A percentile compares a stretch with the other conserved stretches of the same genome.
These are phyloP conservation scores for Lethrus apterus DNA, from an alignment of 1,140 invertebrate genomes.

Conservation along the genomic window DNA sequence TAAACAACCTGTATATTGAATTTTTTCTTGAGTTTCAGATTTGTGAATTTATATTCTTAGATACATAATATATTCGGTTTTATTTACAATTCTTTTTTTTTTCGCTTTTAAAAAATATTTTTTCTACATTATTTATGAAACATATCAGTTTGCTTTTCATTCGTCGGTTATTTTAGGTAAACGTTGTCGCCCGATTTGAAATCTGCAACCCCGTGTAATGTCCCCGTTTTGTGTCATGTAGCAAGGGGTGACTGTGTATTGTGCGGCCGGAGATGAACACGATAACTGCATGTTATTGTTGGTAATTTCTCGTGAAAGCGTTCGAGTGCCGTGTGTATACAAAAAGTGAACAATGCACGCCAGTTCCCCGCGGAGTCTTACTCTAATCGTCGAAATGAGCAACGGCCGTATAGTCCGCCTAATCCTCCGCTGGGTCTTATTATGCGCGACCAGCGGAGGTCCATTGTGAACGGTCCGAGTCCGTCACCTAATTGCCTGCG, in stretches of 20 bases:
- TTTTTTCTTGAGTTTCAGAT: too few relatives aligned
- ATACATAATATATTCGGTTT: too few relatives aligned
- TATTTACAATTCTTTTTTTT: too few relatives aligned
- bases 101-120: too few relatives aligned
- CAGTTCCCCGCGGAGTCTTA: slow-evolving; percentile 13
- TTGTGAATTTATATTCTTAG: too few relatives aligned
- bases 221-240: slow-evolving; percentile 3
- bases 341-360: slow-evolving; percentile 16
- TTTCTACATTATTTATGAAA: too few relatives aligned
- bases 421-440: slow-evolving; percentile 17
- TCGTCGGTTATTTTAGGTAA: too few relatives aligned
- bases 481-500: slow-evolving; percentile 13
- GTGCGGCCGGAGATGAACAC: slow-evolving; percentile 10
- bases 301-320: slow-evolving; percentile 16
- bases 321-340: slow-evolving; percentile 17
- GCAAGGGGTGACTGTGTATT: slow-evolving; percentile 11
- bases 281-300: slow-evolving; percentile 19
- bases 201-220: slow-evolving; percentile 9
- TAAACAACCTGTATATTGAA: too few relatives aligned
- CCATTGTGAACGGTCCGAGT: slow-evolving; percentile 13
- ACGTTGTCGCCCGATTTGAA: too few relatives aligned
- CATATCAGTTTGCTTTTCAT: too few relatives aligned
- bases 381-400: slow-evolving; percentile 19
- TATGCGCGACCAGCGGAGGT: slow-evolving; percentile 14
- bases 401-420: slow-evolving; percentile 16